Base-by-base conservation (phyloP, 1,140 invertebrate genomes). In the Gryon sp. region DNA sequence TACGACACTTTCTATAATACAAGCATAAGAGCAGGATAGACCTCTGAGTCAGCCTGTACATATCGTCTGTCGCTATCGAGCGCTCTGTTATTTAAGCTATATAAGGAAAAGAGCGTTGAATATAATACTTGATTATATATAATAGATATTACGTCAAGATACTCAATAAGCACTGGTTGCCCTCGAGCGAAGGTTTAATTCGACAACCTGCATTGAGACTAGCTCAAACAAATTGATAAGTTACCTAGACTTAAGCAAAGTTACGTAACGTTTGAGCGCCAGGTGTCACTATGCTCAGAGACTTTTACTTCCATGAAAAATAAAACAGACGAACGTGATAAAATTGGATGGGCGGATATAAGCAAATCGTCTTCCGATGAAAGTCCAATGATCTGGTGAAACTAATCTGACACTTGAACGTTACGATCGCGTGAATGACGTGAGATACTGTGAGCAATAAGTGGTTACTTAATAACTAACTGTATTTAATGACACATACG, bases 391-490 rank as follows among this genome's bases (percentile, higher is more conserved):
- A 50, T 18, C 26, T 30, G 50, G 40, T 4, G 28, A 15, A 3
- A 11, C 1, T 4, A 2, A 0, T 28, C 9, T 20, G 30, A 15
- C 22, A n/a, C 19, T 34, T 5, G 16, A 43, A 14, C 11, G 41
- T 55, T 5, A 20, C 28, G 41, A 7, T 52, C 53, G 48, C 18
- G 34, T 40, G 26, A 36, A 66, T 30, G 24, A 80, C 63, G 78
- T 82, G 76, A 81, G 79, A 82, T 80, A 82, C 80, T 81, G 83
- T 79, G 82, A 87, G 84, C 85, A 87, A 87, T 87, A 87, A 86
- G 83, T 76, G 82, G 65, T 69, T 78, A 75, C 65, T 66, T 75
- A 75, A 65, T 68, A 62, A 69, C 16, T 70, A 48, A 59, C 18
- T 59, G 65, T 78, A 75, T 78, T 75, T 75, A 78, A 78, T 63